phyloP scores from a whole-genome alignment of 2,113 vertebrate genomes.

The Centrocercus urophasianus region DNA sequence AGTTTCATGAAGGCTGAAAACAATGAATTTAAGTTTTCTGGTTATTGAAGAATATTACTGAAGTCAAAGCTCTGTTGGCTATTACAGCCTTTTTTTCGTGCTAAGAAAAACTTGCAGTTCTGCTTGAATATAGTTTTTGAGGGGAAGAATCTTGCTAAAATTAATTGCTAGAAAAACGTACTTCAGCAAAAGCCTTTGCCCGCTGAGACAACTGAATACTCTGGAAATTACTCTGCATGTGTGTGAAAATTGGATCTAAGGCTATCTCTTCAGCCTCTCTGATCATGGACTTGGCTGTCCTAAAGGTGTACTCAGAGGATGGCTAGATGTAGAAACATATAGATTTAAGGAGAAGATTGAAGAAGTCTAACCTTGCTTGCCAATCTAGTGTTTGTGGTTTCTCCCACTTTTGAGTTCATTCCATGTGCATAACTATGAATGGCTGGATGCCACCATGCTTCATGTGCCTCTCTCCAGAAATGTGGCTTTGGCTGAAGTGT shows the following conservation, averaged over 20 bases:
- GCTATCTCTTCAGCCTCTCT: background rate
- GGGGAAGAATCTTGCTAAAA: background rate
- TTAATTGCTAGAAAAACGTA: background rate
- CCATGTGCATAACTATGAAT: rapidly evolving
- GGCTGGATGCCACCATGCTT: rapidly evolving
- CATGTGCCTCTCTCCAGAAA: background rate
- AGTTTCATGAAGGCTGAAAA: conserved; percentile 27
- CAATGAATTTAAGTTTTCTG: background rate
- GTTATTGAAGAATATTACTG: background rate
- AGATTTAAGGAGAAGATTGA: background rate
- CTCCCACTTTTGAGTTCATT: background rate
- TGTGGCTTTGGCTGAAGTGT: background rate
- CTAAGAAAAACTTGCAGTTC: background rate
- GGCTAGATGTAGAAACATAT: rapidly evolving
- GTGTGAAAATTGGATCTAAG: background rate
- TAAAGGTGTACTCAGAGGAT: background rate
- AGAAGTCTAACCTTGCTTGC: background rate
- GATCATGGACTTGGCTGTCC: background rate
- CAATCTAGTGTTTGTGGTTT: background rate
- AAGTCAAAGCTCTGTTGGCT: background rate
- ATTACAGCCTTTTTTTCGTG: background rate
- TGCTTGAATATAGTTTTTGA: background rate
- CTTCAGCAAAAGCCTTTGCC: background rate
- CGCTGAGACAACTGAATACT: background rate
- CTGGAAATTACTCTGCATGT: background rate